These are phyloP conservation scores for Megalops cyprinoides DNA, from an alignment of 2,797 vertebrate species.

Conservation along the genomic window DNA sequence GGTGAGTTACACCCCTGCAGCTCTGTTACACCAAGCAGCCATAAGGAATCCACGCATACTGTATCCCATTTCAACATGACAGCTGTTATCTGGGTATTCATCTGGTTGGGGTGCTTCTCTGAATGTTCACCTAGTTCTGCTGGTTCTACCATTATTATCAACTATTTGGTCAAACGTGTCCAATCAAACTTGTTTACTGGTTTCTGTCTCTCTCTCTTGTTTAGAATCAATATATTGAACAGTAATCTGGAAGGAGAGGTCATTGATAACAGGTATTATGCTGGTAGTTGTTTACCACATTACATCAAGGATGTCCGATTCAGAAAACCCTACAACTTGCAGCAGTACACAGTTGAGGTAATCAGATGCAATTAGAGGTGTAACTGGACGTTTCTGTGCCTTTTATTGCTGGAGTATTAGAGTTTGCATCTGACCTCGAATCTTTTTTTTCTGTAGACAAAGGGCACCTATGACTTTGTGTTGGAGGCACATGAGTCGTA, in stretches of 20 bases:
- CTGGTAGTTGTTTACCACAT: slow-evolving; percentile 83
- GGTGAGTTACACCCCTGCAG: too few species aligned
- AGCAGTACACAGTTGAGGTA: slow-evolving; percentile 77
- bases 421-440: background rate
- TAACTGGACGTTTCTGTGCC: too few species aligned
- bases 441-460: slow-evolving; percentile 74
- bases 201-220: slow-evolving; percentile 17
- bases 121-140: too few species aligned
- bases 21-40: too few species aligned
- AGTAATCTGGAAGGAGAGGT: slow-evolving; percentile 84
- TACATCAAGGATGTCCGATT: slow-evolving; percentile 81
- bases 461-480: slow-evolving; percentile 82
- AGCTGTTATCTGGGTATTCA: too few species aligned
- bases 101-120: too few species aligned
- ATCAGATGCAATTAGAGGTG: too few species aligned
- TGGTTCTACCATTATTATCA: background rate
- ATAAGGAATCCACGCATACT: too few species aligned
- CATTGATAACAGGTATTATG: slow-evolving; percentile 90
- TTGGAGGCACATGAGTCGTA: slow-evolving; percentile 78
- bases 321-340: slow-evolving; percentile 89
- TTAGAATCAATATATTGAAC: slow-evolving; percentile 86
- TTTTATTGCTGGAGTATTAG: background rate
- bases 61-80: too few species aligned
- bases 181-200: background rate
- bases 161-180: too few species aligned